Evolutionary conservation across 2,888 invertebrate genomes (phyloP).

Genomic region (Diabrotica balteata): DNA sequence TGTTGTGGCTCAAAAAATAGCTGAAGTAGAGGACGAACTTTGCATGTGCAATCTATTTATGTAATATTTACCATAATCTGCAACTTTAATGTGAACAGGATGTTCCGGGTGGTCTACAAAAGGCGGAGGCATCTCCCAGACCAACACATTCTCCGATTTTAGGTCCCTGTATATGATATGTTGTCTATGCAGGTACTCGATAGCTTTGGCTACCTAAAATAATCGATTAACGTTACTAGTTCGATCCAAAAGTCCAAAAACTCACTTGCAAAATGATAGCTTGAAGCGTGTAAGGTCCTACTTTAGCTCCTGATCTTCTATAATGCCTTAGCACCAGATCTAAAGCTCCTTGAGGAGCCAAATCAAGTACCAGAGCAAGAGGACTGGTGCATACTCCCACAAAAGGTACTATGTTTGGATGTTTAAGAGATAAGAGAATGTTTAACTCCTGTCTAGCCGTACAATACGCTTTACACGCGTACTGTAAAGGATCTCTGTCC

Average conservation of each 20-base stretch:
- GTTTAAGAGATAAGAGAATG: slow-evolving; percentile 83
- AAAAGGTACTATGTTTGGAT: slow-evolving; percentile 91
- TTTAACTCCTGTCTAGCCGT: slow-evolving; percentile 94
- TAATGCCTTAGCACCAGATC: slow-evolving; percentile 86
- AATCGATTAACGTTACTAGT: neutral
- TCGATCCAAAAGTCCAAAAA: neutral
- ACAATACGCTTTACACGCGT: slow-evolving; percentile 95
- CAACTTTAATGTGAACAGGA: slow-evolving; percentile 88
- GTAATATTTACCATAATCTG: slow-evolving; percentile 81
- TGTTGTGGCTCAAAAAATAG: slow-evolving; percentile 1
- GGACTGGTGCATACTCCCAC: slow-evolving; percentile 91
- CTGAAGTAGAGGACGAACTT: neutral
- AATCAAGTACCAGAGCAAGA: slow-evolving; percentile 83
- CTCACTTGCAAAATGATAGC: slow-evolving; percentile 82
- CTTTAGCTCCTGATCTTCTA: slow-evolving; percentile 80
- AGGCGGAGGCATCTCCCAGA: slow-evolving; percentile 94
- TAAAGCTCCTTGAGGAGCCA: slow-evolving; percentile 93
- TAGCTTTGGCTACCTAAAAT: slow-evolving; percentile 89
- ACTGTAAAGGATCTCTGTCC: slow-evolving; percentile 91
- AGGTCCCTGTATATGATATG: slow-evolving; percentile 93
- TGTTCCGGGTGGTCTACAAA: slow-evolving; percentile 72
- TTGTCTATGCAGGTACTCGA: slow-evolving; percentile 93
- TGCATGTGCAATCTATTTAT: no score
- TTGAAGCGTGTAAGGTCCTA: slow-evolving; percentile 82
- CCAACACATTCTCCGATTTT: slow-evolving; percentile 96